Conservation (phyloP, 2,888 invertebrate genomes). For the Vesta saturnalis region DNA sequence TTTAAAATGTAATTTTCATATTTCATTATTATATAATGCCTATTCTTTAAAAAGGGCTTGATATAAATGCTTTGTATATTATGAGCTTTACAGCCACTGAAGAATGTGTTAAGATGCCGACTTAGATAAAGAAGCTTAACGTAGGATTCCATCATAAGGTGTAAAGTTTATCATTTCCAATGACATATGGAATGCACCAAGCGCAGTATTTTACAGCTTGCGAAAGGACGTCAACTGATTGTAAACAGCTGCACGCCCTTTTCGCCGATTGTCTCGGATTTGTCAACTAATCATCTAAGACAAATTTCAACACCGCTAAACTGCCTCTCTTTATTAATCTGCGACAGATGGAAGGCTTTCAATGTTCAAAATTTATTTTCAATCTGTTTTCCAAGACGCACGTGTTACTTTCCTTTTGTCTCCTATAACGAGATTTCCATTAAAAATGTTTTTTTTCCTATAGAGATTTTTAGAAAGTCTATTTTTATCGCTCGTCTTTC, state of each 20-base stretch:
- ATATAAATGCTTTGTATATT: conserved; percentile 44
- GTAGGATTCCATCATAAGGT: conserved; percentile 45
- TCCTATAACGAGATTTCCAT: no score
- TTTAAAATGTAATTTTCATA: conserved; percentile 40
- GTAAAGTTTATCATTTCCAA: conserved; percentile 49
- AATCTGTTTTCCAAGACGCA: background rate
- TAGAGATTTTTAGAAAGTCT: no score
- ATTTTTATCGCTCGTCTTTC: no score
- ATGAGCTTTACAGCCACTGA: conserved; percentile 44
- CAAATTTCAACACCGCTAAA: conserved; percentile 18
- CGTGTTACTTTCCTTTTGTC: background rate
- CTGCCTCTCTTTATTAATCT: conserved; percentile 29
- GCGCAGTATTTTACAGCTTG: conserved; percentile 28
- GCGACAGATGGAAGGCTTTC: conserved; percentile 24
- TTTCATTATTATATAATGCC: conserved; percentile 39
- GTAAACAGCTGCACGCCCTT: conserved; percentile 25
- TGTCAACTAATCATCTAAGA: conserved; percentile 24
- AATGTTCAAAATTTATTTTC: no score
- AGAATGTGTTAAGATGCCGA: conserved; percentile 48
- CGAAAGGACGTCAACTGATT: conserved; percentile 6
- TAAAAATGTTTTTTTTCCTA: no score
- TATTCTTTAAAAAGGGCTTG: conserved; percentile 38
- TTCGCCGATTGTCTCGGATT: conserved; percentile 24
- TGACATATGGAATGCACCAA: conserved; percentile 36
- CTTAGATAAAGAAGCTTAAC: conserved; percentile 46